Conservation (phyloP, 2,888 invertebrate genomes). For the Nomada ferruginata region DNA sequence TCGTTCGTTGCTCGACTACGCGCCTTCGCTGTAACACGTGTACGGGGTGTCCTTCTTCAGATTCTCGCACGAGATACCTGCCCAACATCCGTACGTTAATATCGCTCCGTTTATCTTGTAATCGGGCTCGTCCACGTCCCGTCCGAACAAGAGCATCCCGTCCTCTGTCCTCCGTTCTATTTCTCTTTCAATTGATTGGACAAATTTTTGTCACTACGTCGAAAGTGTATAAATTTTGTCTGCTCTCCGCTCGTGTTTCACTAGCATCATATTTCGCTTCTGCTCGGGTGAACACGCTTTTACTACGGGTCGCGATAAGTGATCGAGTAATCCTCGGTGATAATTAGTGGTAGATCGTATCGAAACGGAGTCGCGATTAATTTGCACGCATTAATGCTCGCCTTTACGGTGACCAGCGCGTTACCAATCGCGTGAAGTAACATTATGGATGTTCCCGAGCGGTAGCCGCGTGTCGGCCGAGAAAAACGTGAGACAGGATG, state of each 20-base stretch:
- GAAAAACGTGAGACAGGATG: conserved; percentile 65
- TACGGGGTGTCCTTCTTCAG: conserved; percentile 18
- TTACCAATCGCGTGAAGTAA: conserved; percentile 46
- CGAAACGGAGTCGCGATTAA: conserved; percentile 18
- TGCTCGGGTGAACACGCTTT: not conserved
- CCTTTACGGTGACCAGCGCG: not conserved
- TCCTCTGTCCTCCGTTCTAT: too few species aligned
- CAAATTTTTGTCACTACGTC: too few species aligned
- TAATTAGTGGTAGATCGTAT: conserved; percentile 21
- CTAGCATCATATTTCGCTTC: too few species aligned
- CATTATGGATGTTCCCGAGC: conserved; percentile 28
- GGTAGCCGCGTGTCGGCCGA: conserved; percentile 5
- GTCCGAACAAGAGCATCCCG: not conserved
- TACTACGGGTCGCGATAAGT: conserved; percentile 27
- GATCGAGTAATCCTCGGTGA: conserved; percentile 10
- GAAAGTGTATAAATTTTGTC: too few species aligned
- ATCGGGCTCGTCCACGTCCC: not conserved
- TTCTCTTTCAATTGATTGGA: too few species aligned
- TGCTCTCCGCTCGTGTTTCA: too few species aligned
- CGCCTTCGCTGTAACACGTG: conserved; percentile 23
- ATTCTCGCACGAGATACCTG: conserved; percentile 33
- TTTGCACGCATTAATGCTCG: not conserved
- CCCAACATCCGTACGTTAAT: conserved; percentile 15
- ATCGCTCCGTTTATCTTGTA: conserved; percentile 44
- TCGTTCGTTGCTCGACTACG: not conserved